These are phyloP conservation scores for Bucorvus abyssinicus DNA, from an alignment of 2,797 vertebrate genomes.

Conservation along the genomic window DNA sequence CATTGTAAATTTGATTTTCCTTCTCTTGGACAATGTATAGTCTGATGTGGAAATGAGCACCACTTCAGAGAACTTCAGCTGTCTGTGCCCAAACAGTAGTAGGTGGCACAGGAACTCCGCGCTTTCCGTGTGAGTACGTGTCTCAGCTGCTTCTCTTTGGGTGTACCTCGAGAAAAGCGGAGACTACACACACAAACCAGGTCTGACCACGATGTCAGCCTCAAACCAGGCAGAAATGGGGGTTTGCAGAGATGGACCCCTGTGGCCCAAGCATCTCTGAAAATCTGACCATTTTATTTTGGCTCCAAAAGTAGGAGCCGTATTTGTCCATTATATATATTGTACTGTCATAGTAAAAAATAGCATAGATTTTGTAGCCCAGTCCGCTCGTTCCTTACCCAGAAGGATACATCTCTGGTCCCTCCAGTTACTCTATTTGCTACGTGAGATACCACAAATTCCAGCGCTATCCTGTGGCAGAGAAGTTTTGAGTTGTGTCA, in stretches of 20 bases:
- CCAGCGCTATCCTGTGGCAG: background rate
- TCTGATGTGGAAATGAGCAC: background rate
- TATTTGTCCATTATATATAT: background rate
- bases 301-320: background rate
- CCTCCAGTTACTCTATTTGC: background rate
- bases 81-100: background rate
- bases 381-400: background rate
- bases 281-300: background rate
- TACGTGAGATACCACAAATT: background rate
- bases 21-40: background rate
- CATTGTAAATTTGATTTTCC: background rate
- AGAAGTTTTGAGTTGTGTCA: background rate
- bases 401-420: background rate
- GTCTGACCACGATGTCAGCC: background rate
- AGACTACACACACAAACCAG: background rate
- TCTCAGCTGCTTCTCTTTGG: background rate
- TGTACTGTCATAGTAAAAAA: background rate
- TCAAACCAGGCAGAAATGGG: background rate
- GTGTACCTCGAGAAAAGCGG: background rate
- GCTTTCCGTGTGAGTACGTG: accelerated
- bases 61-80: background rate
- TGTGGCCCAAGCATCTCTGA: background rate
- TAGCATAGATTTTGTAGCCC: background rate
- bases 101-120: background rate
- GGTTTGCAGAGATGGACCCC: background rate